Evolutionary conservation across 1,140 invertebrate species (phyloP).

Genomic region (Batillaria attramentaria): DNA sequence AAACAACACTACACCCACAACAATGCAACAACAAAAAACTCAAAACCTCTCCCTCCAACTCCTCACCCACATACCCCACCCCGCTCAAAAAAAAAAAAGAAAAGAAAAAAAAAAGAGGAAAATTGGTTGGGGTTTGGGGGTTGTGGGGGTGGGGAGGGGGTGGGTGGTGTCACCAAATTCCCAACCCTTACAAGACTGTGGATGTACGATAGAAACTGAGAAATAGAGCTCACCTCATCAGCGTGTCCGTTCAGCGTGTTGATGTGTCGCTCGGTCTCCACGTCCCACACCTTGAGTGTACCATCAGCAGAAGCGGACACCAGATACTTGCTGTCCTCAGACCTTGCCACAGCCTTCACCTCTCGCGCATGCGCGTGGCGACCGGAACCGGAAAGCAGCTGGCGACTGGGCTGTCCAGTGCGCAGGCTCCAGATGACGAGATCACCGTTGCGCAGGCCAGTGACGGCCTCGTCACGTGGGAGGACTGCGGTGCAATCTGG

Average conservation of each 20-base stretch:
- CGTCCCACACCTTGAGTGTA: slow-evolving; percentile 69
- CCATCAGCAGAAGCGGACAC: slow-evolving; percentile 70
- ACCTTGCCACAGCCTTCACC: slow-evolving; percentile 66
- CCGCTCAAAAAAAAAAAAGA: neutral
- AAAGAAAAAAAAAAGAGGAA: slow-evolving; percentile 2
- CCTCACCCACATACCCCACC: neutral
- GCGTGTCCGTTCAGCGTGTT: slow-evolving; percentile 65
- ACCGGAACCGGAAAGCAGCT: slow-evolving; percentile 57
- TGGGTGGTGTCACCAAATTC: too few relatives aligned
- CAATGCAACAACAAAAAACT: too few relatives aligned
- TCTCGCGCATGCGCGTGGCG: slow-evolving; percentile 64
- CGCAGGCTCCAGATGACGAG: slow-evolving; percentile 69
- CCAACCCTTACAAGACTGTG: too few relatives aligned
- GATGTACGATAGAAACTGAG: neutral
- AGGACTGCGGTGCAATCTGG: slow-evolving; percentile 68
- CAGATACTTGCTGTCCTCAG: slow-evolving; percentile 65
- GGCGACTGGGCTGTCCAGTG: slow-evolving; percentile 62
- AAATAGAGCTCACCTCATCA: slow-evolving; percentile 64
- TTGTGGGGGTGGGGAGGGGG: too few relatives aligned
- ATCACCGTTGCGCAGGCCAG: slow-evolving; percentile 69
- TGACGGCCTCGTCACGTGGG: slow-evolving; percentile 70
- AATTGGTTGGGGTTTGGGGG: too few relatives aligned
- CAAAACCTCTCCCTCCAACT: too few relatives aligned
- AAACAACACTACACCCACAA: too few relatives aligned
- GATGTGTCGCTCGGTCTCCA: slow-evolving; percentile 65